Base-by-base conservation (phyloP, 2,888 invertebrate species). In the Caenorhabditis wallacei region DNA sequence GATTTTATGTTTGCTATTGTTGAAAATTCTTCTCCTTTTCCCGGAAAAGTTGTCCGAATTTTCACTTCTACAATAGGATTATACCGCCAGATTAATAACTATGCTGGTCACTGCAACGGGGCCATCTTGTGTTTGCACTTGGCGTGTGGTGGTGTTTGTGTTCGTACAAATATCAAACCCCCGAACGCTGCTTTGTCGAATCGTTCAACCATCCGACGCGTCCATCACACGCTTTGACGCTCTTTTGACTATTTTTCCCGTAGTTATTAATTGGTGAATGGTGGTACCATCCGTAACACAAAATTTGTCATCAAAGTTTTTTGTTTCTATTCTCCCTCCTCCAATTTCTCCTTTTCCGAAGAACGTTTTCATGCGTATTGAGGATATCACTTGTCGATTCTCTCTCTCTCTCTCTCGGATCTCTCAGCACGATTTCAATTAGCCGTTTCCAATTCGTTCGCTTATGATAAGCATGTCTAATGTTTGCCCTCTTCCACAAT, bases 51-150 rank as follows among this genome's bases (percentile, higher is more conserved):
- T 68, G 76, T 69, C 48, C 61, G 69, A 63, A 69, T 69, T 78
- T 78, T 78, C 78, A 78, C 78, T 78, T 78, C 51, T 69, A 78
- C 78, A 78, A 78, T 69, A 54, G 78, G 69, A 68, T 76, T 76
- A 68, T 56, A 64, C 48, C 48, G 40, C 24, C 68, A 48, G 78
- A 78, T 78, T 78, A 78, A 78, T 78, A 78, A 78, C 69, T 63
- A 20, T 78, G 66, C 43, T 69, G 61, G 69, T 69, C 40, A n/a
- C n/a, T n/a, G 16, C 63, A 26, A 7, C 59, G 18, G 43, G 64
- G 35, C 64, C 64, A 48, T 66, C 48, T 59, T 56, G 30, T 78
- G 69, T 78, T 78, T 78, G 78, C 69, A 78, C 69, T 69, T 43
- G 68, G n/a, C n/a, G n/a, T n/a, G n/a, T n/a, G n/a, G n/a, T n/a